phyloP scores from a whole-genome alignment of 2,797 vertebrate species.

The Hylomyscus alleni region DNA sequence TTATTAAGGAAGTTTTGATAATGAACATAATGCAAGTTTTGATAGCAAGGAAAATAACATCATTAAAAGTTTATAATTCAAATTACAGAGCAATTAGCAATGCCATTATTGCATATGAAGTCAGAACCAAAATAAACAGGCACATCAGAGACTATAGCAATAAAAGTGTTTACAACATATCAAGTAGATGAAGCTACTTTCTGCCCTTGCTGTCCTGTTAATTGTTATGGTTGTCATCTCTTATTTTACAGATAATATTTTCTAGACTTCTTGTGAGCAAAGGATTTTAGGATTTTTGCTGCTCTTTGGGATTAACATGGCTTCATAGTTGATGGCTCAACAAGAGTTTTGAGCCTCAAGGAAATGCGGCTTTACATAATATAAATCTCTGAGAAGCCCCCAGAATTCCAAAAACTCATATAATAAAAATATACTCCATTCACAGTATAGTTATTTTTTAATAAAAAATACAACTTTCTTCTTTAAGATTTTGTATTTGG shows the following conservation, averaged over 20 bases:
- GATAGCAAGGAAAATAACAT: background rate
- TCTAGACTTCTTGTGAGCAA: background rate
- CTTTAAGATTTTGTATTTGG: constrained; percentile 12
- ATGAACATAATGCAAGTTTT: constrained; percentile 20
- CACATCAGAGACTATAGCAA: background rate
- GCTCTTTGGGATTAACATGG: constrained; percentile 1
- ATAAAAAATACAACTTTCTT: background rate
- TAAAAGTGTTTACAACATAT: background rate
- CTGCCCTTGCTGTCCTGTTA: background rate
- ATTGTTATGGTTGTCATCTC: background rate
- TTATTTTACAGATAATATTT: constrained; percentile 25
- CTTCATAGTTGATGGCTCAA: background rate
- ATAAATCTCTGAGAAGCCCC: background rate
- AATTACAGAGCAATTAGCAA: background rate
- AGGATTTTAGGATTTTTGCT: constrained; percentile 34
- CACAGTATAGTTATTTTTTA: constrained; percentile 9
- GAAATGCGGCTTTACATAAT: background rate
- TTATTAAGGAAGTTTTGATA: background rate
- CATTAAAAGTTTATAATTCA: constrained; percentile 43
- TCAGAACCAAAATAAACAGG: constrained; percentile 5
- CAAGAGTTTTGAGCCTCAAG: background rate
- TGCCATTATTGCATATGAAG: background rate
- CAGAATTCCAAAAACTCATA: background rate
- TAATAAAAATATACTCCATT: background rate
- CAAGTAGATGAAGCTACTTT: background rate